phyloP scores from a whole-genome alignment of 2,797 vertebrate genomes.

The Perodicticus potto region DNA sequence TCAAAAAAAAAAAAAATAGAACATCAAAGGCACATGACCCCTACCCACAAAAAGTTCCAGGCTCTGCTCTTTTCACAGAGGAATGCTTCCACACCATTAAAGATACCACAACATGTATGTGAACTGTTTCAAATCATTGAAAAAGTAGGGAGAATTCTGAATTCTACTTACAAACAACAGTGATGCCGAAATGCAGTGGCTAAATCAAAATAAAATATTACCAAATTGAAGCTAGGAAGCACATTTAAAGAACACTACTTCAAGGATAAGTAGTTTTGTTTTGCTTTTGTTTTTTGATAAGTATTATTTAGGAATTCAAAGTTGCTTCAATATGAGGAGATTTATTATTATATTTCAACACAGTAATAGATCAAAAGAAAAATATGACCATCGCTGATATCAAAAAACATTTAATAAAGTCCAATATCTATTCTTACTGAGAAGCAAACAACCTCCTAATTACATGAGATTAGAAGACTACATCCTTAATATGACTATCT shows the following conservation, averaged over 20 bases:
- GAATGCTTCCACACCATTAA: neutral
- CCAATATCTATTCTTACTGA: slow-evolving; percentile 27
- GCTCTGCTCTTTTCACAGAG: neutral
- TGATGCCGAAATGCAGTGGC: neutral
- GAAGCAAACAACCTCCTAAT: neutral
- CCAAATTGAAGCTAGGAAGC: neutral
- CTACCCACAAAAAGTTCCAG: neutral
- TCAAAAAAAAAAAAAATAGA: neutral
- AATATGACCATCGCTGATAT: slow-evolving; percentile 15
- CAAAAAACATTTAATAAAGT: slow-evolving; percentile 62
- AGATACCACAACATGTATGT: neutral
- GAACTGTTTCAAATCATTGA: neutral
- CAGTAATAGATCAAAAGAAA: slow-evolving; percentile 39
- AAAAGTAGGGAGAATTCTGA: neutral
- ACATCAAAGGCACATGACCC: neutral
- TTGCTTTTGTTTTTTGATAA: no score
- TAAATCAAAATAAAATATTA: neutral
- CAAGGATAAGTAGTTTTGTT: neutral
- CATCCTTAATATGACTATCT: neutral
- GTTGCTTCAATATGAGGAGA: neutral
- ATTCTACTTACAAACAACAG: slow-evolving; percentile 29
- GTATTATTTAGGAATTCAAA: neutral
- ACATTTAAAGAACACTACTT: neutral
- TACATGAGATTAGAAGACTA: slow-evolving; percentile 23
- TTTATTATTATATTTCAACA: neutral